Evolutionary conservation across 2,797 vertebrate species (phyloP), one percentile per base, ranked within the genome.

Genomic region (Sardinella longiceps): DNA sequence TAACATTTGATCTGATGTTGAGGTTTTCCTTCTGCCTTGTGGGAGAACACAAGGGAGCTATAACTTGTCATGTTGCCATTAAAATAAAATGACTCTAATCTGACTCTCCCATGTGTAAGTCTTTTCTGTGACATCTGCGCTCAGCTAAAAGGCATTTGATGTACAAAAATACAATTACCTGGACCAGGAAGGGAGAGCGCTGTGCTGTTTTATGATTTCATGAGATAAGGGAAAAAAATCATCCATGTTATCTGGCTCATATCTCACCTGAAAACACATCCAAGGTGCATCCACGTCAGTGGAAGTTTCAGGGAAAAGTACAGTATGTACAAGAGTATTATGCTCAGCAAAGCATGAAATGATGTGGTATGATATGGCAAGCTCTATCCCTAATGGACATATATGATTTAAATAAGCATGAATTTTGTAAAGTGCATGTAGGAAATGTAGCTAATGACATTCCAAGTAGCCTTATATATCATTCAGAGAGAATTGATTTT

Each of bases 61-160:
- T 58, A 80, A 39, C 50, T 80, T 50, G 81, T 56, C 43, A 46
- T 63, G 74, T 37, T 25, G 45, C 46, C 51, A 66, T 80, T 58
- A 37, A 37, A 37, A 28, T 80, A 82, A 82, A 82, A 14, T 58
- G 84, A 82, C 58, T 53, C n/a, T 63, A 45, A 63, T 85, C n/a
- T 28, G 33, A 28, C 63, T 50, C 14, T 80, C 25, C 70, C 25
- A 12, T 81, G 60, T 50, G 82, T 48, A 30, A 83, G 45, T 37
- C 39, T n/a, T 6, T 53, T 81, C 39, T 25, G 53, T 70, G 20
- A 53, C 33, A 39, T 66, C 23, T 37, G 70, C 63, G 51, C 39
- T 30, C n/a, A 50, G 39, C 48, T 82, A 83, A 80, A 58, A 58
- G 50, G 18, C 45, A 84, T 63, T 14, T 82, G 50, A 56, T 58